Evolutionary conservation across 2,113 vertebrate species (phyloP).

Genomic region (Verasper variegatus): DNA sequence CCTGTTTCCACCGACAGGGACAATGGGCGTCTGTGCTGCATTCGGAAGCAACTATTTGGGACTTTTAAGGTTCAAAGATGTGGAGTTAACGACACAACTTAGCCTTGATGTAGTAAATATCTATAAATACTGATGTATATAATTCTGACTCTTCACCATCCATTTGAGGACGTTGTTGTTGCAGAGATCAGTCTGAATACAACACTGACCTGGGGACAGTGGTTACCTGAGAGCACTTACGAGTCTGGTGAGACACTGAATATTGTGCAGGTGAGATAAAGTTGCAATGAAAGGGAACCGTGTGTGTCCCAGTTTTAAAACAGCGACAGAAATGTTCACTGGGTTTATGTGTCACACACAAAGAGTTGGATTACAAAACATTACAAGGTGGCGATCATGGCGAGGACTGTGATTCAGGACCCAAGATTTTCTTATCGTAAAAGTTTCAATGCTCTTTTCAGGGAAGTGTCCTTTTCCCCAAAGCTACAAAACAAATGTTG

Average conservation of each 20-base stretch:
- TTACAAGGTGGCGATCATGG: neutral
- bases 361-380: conserved; percentile 29
- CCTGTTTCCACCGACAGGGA: conserved; percentile 44
- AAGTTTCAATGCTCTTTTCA: too few relatives aligned
- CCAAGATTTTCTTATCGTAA: too few relatives aligned
- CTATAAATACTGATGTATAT: neutral
- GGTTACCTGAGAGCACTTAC: conserved; percentile 60
- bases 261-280: conserved; percentile 53
- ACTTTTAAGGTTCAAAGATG: conserved; percentile 37
- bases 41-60: conserved; percentile 39
- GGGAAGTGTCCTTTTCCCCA: neutral
- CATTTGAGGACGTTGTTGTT: too few relatives aligned
- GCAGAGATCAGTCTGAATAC: conserved; percentile 10
- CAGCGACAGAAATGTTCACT: conserved; percentile 7
- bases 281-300: conserved; percentile 46
- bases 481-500: too few relatives aligned
- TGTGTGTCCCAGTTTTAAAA: conserved; percentile 62
- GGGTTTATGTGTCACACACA: conserved; percentile 28
- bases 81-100: conserved; percentile 7
- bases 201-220: conserved; percentile 34
- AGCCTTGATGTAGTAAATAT: neutral
- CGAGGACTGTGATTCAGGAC: neutral
- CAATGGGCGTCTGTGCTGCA: conserved; percentile 63
- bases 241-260: conserved; percentile 61
- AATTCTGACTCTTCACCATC: too few relatives aligned